Base-by-base conservation (phyloP, 2,888 invertebrate genomes). In the Carterocephalus palaemon region DNA sequence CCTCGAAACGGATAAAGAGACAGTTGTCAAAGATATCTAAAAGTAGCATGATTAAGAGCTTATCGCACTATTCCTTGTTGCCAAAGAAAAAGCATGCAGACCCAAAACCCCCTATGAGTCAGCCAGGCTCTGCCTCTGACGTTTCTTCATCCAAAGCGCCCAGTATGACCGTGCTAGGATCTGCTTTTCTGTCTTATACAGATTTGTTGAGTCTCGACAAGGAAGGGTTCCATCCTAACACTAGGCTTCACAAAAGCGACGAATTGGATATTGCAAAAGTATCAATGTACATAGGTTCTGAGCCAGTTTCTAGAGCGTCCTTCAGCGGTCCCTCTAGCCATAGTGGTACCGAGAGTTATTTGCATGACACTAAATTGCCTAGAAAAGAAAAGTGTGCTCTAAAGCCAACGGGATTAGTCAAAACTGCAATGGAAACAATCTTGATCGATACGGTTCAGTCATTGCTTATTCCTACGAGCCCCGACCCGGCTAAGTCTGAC, bases 341-440 rank as follows among this genome's bases (percentile, higher is more conserved):
- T 24, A 64, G 57, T 19, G 59, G 60, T 34, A 73, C 60, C 51
- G 70, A 74, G 7, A 71, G 72, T 3, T 56, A 61, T 47, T 52
- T 53, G 34, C 57, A 64, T 37, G 73, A 72, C 24, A 69, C 67
- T 34, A 69, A 60, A 34, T 52, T 52, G 2, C 52, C 54, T 24
- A 69, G 61, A 50, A 75, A 63, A 56, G 75, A 70, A 19, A 75
- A 69, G 53, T 51, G 63, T 19, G 52, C 64, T 12, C 56, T 78
- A 1, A 84, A 81, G 53, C 66, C 80, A 0, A 67, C 75, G 1
- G 80, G 88, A 4, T 54, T 89, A 32, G 59, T 89, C 29, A 85
- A 86, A 39, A 88, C 88, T 10, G 90, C 89, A 12, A 85, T 89
- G 75, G 86, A 88, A 60, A 89, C 88, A 26, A 89, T 89, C 46